phyloP scores from a whole-genome alignment of 2,888 invertebrate species.

The Amphipyra tragopoginis region DNA sequence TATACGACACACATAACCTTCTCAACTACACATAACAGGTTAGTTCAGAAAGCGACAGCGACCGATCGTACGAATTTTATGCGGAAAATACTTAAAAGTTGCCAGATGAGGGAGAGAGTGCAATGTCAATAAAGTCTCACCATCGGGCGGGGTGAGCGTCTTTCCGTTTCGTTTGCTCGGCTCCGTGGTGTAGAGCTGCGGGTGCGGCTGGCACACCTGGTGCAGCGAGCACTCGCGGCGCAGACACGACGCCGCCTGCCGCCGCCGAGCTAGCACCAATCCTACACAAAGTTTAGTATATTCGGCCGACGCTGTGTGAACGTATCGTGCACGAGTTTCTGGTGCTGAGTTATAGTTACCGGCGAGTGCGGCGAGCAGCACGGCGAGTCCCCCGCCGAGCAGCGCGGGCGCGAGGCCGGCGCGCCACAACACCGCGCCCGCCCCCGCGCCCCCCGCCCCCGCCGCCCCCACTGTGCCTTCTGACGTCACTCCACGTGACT shows the following conservation, averaged over 20 bases:
- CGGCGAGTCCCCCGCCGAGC: slow-evolving; percentile 65
- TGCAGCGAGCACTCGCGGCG: slow-evolving; percentile 52
- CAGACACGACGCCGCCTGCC: slow-evolving; percentile 39
- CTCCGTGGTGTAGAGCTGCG: slow-evolving; percentile 73
- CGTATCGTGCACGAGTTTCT: too few relatives aligned
- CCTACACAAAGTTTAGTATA: slow-evolving; percentile 3
- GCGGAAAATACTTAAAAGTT: too few relatives aligned
- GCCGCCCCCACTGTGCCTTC: slow-evolving; percentile 54
- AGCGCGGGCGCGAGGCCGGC: slow-evolving; percentile 64
- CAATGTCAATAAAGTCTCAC: slow-evolving; percentile 47
- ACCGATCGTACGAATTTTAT: too few relatives aligned
- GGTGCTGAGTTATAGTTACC: slow-evolving; percentile 29
- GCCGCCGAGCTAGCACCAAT: slow-evolving; percentile 35
- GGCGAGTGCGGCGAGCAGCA: slow-evolving; percentile 61
- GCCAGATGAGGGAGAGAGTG: neutral
- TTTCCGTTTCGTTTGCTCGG: slow-evolving; percentile 73
- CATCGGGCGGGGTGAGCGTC: slow-evolving; percentile 68
- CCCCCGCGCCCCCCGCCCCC: slow-evolving; percentile 52
- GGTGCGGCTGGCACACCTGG: slow-evolving; percentile 53
- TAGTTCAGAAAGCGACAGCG: too few relatives aligned
- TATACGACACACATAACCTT: too few relatives aligned
- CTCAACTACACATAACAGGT: too few relatives aligned
- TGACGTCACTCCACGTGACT: slow-evolving; percentile 56
- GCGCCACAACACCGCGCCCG: slow-evolving; percentile 53
- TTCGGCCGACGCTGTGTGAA: too few relatives aligned